Evolutionary conservation across 1,140 invertebrate species (phyloP).

Genomic region (Batillaria attramentaria): DNA sequence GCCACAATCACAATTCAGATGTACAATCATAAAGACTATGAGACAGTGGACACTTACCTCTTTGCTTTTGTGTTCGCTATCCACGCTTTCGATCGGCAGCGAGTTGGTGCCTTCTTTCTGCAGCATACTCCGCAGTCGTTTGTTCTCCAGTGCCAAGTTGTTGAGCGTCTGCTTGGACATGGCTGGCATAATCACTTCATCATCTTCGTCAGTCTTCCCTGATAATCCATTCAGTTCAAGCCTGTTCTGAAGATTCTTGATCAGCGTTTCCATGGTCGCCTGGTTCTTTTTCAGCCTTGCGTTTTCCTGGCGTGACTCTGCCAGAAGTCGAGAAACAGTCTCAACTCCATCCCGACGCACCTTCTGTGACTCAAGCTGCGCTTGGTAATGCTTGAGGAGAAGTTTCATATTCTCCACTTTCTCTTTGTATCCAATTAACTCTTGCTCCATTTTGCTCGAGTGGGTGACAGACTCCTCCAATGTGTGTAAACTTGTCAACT

Average conservation of each 20-base stretch:
- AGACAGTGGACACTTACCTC: too few species aligned
- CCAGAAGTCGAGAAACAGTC: slow-evolving; percentile 58
- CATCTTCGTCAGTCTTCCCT: slow-evolving; percentile 33
- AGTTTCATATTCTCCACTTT: slow-evolving; percentile 60
- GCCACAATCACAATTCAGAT: too few species aligned
- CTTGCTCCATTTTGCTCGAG: slow-evolving; percentile 39
- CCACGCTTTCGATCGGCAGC: slow-evolving; percentile 52
- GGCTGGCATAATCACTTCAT: slow-evolving; percentile 61
- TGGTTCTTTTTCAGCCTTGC: slow-evolving; percentile 45
- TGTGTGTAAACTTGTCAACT: not conserved
- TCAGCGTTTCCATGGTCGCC: slow-evolving; percentile 50
- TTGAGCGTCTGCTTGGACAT: slow-evolving; percentile 61
- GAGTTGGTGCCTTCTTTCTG: slow-evolving; percentile 44
- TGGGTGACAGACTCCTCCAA: not conserved
- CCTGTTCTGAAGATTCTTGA: slow-evolving; percentile 63
- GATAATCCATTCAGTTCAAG: slow-evolving; percentile 46
- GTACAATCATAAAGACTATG: too few species aligned
- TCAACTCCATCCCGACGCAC: slow-evolving; percentile 58
- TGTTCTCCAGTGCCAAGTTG: slow-evolving; percentile 62
- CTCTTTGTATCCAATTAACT: slow-evolving; percentile 52
- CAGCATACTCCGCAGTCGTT: slow-evolving; percentile 51
- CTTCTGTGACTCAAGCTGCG: slow-evolving; percentile 55
- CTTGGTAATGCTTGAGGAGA: slow-evolving; percentile 53
- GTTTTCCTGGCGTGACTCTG: slow-evolving; percentile 58
- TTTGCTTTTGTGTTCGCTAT: slow-evolving; percentile 43